These are phyloP conservation scores for Isotomurus palustris DNA, from an alignment of 2,888 invertebrate species.

Conservation along the genomic window DNA sequence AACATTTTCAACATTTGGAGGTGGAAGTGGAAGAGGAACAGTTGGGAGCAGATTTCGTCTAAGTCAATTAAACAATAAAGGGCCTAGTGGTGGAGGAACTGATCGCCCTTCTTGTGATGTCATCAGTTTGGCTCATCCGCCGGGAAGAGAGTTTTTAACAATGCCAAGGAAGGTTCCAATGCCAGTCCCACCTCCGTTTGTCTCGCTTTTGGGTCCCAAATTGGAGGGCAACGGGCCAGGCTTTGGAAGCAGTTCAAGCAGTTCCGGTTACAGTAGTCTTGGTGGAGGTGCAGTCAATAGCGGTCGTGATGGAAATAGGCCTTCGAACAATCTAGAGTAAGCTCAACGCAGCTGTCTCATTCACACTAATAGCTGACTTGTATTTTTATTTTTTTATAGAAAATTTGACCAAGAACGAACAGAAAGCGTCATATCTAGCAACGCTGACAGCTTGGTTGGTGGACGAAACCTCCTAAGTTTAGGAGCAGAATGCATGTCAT, in stretches of 20 bases:
- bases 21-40: slow-evolving; percentile 23
- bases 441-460: slow-evolving; percentile 32
- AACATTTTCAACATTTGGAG: slow-evolving; percentile 42
- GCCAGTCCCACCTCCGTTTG: slow-evolving; percentile 28
- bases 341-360: no score
- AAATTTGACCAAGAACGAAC: slow-evolving; percentile 34
- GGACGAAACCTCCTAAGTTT: slow-evolving; percentile 13
- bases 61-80: no score
- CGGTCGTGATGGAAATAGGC: slow-evolving; percentile 4
- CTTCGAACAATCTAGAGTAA: slow-evolving; percentile 24
- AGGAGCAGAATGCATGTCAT: slow-evolving; percentile 22
- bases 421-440: slow-evolving; percentile 35
- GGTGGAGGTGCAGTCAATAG: slow-evolving; percentile 18
- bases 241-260: slow-evolving; percentile 37
- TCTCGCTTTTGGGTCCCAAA: slow-evolving; percentile 6
- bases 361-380: no score
- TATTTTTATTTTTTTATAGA: no score
- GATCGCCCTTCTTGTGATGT: slow-evolving; percentile 36
- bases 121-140: slow-evolving; percentile 36
- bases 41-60: no score
- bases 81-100: no score
- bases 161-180: slow-evolving; percentile 28
- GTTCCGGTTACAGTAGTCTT: slow-evolving; percentile 38
- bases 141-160: slow-evolving; percentile 38
- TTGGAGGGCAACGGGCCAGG: slow-evolving; percentile 21